Evolutionary conservation across 2,113 vertebrate genomes (phyloP), one percentile per base, ranked within the genome.

Genomic region (Albula glossodonta): DNA sequence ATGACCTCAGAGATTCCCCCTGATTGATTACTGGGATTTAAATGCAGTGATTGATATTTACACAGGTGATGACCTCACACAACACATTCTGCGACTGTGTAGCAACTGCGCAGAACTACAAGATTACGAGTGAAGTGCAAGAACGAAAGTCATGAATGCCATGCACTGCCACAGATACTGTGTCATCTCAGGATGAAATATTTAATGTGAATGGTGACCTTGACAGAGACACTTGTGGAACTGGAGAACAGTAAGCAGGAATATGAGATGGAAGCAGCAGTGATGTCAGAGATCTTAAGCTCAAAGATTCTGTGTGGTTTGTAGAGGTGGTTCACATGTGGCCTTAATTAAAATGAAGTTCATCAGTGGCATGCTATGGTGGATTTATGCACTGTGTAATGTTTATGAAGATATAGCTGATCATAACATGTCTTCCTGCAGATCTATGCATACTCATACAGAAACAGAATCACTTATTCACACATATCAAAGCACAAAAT

Each of bases 301-400:
- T 84, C 52, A 77, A 84, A 78, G 77, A 74, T 84, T 84, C 12
- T 48, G 56, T 84, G 56, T 84, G 74, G 78, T 78, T 78, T 53
- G n/a, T 70, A 17, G 74, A 51, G 53, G 49, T 12, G 70, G n/a
- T 78, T 77, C 56, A 84, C 51, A 77, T 3, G 77, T 51, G 41
- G 66, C 12, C n/a, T 78, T 78, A 77, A 31, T 53, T 19, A n/a
- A 78, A 56, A 78, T 78, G 17, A 56, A 9, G 70, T 52, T 49
- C 17, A 56, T 56, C 52, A 63, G 49, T 41, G 12, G 74, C 31
- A 25, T 78, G 49, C 51, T 56, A 52, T 84, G 53, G 74, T 19
- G 48, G 70, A 17, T 51, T 78, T 53, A 22, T 84, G 51, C 5
- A 53, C 51, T n/a, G 25, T 84, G 13, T 53, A 17, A 53, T 53